These are phyloP conservation scores for Paralichthys olivaceus DNA, from an alignment of 2,113 vertebrate species.

Conservation along the genomic window DNA sequence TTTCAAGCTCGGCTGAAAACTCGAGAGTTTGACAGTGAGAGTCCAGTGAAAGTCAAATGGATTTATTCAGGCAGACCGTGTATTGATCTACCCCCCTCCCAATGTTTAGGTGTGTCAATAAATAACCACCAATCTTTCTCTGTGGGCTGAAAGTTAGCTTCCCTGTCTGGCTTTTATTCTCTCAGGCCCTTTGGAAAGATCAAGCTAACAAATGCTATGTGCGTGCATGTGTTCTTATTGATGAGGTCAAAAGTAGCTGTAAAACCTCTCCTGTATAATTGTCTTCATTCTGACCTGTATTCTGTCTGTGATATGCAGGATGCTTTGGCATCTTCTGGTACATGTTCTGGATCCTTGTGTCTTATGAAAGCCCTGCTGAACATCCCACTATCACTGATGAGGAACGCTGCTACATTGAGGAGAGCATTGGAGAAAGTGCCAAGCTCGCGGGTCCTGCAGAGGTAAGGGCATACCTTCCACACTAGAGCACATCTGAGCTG, in stretches of 20 bases:
- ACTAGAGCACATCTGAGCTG: neutral
- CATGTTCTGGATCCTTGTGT: conserved; percentile 98
- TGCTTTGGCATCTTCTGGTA: conserved; percentile 97
- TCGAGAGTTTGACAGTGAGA: conserved; percentile 31
- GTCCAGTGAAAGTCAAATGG: conserved; percentile 73
- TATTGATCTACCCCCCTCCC: conserved; percentile 69
- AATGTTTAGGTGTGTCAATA: conserved; percentile 73
- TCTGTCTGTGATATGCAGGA: conserved; percentile 77
- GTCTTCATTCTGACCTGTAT: conserved; percentile 2
- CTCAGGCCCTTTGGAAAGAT: conserved; percentile 57
- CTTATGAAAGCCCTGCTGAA: conserved; percentile 96
- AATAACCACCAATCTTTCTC: conserved; percentile 46
- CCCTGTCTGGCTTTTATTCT: conserved; percentile 58
- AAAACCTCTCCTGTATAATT: neutral
- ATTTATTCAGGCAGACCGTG: conserved; percentile 68
- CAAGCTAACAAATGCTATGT: conserved; percentile 18
- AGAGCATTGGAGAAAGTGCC: conserved; percentile 97
- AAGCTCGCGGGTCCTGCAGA: conserved; percentile 92
- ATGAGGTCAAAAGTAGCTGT: conserved; percentile 21
- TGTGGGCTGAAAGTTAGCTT: conserved; percentile 54
- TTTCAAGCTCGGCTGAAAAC: conserved; percentile 26
- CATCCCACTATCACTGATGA: conserved; percentile 96
- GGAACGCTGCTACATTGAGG: conserved; percentile 97
- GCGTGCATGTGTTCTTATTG: neutral
- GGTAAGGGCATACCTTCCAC: conserved; percentile 78